phyloP scores from a whole-genome alignment of 2,797 vertebrate genomes.

The Eidolon dupreanum region DNA sequence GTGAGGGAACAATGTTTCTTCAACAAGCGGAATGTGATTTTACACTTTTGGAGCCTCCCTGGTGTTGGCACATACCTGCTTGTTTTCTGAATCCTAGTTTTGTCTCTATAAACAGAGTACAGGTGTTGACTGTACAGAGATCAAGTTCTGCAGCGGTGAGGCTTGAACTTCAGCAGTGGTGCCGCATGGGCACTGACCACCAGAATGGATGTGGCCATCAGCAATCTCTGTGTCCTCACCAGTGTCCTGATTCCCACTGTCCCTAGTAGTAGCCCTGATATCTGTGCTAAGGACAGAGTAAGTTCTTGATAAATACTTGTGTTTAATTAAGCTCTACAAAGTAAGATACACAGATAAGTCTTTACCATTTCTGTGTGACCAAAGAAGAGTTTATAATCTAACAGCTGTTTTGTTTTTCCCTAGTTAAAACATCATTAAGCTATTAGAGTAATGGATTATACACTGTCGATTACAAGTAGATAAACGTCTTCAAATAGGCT shows the following conservation, averaged over 20 bases:
- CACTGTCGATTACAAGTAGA: conserved; percentile 57
- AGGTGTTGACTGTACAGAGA: not conserved
- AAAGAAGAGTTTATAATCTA: conserved; percentile 49
- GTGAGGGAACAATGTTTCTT: not conserved
- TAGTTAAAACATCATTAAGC: conserved; percentile 67
- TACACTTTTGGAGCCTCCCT: not conserved
- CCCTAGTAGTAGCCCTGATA: not conserved
- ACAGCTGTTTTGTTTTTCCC: not conserved
- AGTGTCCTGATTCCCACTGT: not conserved
- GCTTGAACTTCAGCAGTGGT: not conserved
- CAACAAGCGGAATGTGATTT: not conserved
- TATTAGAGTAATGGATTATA: conserved; percentile 70
- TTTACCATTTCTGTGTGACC: not conserved
- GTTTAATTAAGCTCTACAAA: conserved; percentile 26
- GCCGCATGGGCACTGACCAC: fast-evolving
- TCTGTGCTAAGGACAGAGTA: not conserved
- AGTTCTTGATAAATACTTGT: not conserved
- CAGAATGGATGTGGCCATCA: not conserved
- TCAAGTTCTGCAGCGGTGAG: not conserved
- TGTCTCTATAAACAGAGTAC: not conserved
- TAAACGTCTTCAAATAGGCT: conserved; percentile 59
- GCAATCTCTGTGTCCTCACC: not conserved
- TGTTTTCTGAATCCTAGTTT: not conserved
- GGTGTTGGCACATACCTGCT: not conserved
- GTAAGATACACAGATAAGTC: conserved; percentile 18